These are phyloP conservation scores for Microcebus tavaratra DNA, from an alignment of 2,113 vertebrate genomes.

Conservation along the genomic window DNA sequence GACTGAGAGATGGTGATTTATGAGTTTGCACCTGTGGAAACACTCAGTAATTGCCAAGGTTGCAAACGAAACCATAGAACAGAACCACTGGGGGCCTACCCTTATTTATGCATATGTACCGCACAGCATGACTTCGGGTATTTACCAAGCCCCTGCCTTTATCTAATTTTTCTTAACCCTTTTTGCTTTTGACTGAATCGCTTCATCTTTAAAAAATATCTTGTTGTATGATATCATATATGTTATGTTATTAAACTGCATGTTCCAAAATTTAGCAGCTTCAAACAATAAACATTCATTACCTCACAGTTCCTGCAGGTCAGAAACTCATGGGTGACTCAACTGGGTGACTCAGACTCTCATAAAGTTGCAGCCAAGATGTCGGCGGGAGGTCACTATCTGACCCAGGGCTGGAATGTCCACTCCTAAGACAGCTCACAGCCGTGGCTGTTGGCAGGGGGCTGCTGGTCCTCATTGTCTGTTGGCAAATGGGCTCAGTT, in stretches of 20 bases:
- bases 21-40: neutral
- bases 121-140: neutral
- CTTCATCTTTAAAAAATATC: neutral
- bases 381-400: neutral
- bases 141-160: neutral
- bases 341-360: neutral
- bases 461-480: neutral
- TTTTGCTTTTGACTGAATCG: neutral
- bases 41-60: neutral
- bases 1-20: neutral
- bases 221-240: neutral
- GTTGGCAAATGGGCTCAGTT: neutral
- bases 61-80: neutral
- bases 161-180: neutral
- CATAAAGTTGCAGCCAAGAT: neutral
- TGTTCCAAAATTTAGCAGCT: neutral
- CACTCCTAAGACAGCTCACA: neutral
- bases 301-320: neutral
- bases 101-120: neutral
- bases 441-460: neutral
- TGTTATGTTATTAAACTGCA: neutral
- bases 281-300: neutral
- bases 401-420: neutral
- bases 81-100: neutral
- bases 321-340: neutral